Conservation (phyloP, 2,113 vertebrate species). For the Clupea harengus region DNA sequence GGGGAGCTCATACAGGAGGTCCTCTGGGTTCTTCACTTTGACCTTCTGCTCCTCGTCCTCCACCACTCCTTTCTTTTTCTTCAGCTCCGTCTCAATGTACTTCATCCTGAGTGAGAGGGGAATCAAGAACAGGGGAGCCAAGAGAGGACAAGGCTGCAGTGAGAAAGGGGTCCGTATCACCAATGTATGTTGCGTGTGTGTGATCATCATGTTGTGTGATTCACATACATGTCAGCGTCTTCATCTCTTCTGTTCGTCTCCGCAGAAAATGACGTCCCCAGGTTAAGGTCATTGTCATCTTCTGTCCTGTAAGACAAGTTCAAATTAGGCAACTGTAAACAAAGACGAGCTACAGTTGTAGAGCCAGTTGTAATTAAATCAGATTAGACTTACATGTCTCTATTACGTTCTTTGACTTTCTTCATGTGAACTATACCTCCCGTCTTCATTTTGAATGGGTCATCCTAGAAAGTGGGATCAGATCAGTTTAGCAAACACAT, state of each 20-base stretch:
- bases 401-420: conserved; percentile 89
- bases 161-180: background rate
- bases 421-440: conserved; percentile 98
- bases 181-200: background rate
- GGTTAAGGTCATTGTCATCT: conserved; percentile 91
- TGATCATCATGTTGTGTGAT: background rate
- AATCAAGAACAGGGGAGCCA: background rate
- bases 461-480: conserved; percentile 74
- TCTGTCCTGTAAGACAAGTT: conserved; percentile 60
- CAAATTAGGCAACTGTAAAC: background rate
- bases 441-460: conserved; percentile 92
- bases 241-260: conserved; percentile 97
- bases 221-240: conserved; percentile 94
- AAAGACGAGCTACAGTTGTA: background rate
- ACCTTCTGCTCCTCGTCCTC: conserved; percentile 90
- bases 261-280: conserved; percentile 95
- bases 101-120: conserved; percentile 86
- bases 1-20: conserved; percentile 90
- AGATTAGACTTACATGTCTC: conserved; percentile 80
- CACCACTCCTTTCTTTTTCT: conserved; percentile 92
- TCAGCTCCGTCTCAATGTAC: conserved; percentile 98
- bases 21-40: conserved; percentile 91
- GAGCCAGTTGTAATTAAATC: background rate
- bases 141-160: background rate
- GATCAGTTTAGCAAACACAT: background rate